A percentile compares a stretch with the other conserved stretches of the same genome.
These are phyloP conservation scores for Malaclemys terrapin DNA, from an alignment of 2,113 vertebrate species.

Conservation along the genomic window DNA sequence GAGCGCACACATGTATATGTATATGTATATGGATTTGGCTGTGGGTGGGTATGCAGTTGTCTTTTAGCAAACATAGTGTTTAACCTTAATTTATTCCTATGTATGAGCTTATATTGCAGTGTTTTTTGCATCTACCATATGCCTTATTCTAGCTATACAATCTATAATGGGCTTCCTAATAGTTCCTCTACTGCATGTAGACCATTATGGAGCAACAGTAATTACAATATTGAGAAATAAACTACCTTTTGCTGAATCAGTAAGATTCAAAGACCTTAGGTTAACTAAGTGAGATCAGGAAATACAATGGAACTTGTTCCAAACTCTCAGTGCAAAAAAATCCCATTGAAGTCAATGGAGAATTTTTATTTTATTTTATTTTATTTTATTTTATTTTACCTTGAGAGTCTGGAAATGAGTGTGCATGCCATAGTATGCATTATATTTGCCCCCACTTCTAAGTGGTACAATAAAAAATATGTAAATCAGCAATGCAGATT, in stretches of 20 bases:
- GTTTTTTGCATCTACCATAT: rapidly evolving
- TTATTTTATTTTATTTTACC: not conserved
- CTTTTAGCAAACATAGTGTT: not conserved
- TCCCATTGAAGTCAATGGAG: not conserved
- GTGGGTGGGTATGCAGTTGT: not conserved
- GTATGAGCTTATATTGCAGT: not conserved
- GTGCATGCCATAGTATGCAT: not conserved
- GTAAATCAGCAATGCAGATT: not conserved
- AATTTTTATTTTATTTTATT: not conserved
- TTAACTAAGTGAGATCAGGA: not conserved
- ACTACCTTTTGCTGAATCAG: not conserved
- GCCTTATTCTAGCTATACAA: not conserved
- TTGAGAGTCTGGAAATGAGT: not conserved
- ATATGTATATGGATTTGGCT: not conserved
- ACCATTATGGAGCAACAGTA: not conserved
- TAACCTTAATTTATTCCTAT: not conserved
- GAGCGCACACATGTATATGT: not conserved
- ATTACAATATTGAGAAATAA: not conserved
- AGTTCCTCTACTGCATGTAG: not conserved
- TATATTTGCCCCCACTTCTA: not conserved
- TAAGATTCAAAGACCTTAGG: not conserved
- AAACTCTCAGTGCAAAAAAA: not conserved
- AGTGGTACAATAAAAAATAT: not conserved
- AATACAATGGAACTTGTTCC: not conserved
- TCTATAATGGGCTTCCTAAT: not conserved